Base-by-base conservation (phyloP, 2,797 vertebrate genomes). In the Gephyroberyx darwinii region DNA sequence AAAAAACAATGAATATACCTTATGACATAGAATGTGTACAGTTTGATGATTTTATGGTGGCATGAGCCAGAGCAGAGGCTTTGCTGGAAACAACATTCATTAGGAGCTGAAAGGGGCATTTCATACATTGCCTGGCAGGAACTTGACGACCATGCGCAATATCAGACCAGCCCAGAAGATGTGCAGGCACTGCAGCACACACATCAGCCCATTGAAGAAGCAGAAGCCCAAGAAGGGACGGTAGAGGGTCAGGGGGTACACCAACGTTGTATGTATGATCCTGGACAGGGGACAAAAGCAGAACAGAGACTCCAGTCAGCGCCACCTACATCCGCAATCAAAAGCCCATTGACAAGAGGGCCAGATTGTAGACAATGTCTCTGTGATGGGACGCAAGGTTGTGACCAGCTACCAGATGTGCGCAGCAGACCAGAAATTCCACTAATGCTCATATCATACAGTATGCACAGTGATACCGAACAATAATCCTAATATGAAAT, bases 91-190 rank as follows among this genome's bases (percentile, higher is more conserved):
- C n/a, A 51, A 26, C 5, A 26, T 26, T 53, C 51, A 14, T 4
- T 4, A 35, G 12, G 9, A 31, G 41, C 19, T 5, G 19, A 20
- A 17, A 31, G 65, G 7, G 4, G 52, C 12, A 5, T 60, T 68
- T 71, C 88, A 0, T 87, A 96, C 98, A 73, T 98, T 98, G 92
- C 94, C 95, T 51, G 95, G 96, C 80, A 99, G 91, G 91, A 99
- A 98, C 89, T 97, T 98, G 82, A 97, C 77, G 58, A 96, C 96
- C 96, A 99, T 98, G 64, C 96, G 95, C 76, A 99, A 63, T 76
- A 99, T 99, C 82, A 98, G 95, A 43, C 65, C 92, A 0, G 96
- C 95, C 98, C 98, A 99, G 93, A 98, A 99, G 88, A 98, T 60
- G 71, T 99, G 98, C 83, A 99, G 93, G 16, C 82, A 70, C 89